Evolutionary conservation across 2,797 vertebrate species (phyloP), one percentile per base, ranked within the genome.

Genomic region (Esox masquinongy): DNA sequence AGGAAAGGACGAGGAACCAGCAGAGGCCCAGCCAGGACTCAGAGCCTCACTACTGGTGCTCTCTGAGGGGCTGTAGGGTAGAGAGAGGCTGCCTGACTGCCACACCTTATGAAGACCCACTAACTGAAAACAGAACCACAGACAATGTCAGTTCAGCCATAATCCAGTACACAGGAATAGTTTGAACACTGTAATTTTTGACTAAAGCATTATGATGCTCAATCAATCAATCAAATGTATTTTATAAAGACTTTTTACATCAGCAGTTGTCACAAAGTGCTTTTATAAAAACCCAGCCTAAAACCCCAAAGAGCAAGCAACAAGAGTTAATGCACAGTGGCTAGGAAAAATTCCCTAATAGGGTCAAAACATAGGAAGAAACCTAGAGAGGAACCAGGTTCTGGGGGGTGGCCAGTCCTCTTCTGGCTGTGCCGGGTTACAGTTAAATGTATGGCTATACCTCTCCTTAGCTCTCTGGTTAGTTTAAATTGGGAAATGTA

Each of bases 71-170:
- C 91, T 85, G 22, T 88, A 85, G n/a, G 92, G 78, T 0, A 90
- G 87, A 59, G 88, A 76, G 15, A 56, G 50, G 76, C 88, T 81
- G 66, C 80, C 85, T 82, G 85, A 89, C 83, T 86, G 85, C 88
- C 95, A 92, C 69, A 83, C 85, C 7, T 87, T 90, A 68, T 95
- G 94, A 17, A 96, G 90, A 66, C 93, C 89, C 69, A 51, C 76
- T 36, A 94, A 81, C 95, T 97, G 83, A 1, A 63, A 47, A 19
- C 53, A 22, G 5, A 59, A 8, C n/a, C 53, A 59, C 31, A 61
- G n/a, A 59, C 1, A 59, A n/a, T 22, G 53, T n/a, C 19, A n/a
- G 53, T 59, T 59, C n/a, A 59, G 53, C 53, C n/a, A 59, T n/a
- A 19, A 19, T 9, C 31, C 66, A n/a, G 8, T n/a, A 59, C 5